Conservation (phyloP, 1,140 invertebrate genomes). For the Archegozetes longisetosus region DNA sequence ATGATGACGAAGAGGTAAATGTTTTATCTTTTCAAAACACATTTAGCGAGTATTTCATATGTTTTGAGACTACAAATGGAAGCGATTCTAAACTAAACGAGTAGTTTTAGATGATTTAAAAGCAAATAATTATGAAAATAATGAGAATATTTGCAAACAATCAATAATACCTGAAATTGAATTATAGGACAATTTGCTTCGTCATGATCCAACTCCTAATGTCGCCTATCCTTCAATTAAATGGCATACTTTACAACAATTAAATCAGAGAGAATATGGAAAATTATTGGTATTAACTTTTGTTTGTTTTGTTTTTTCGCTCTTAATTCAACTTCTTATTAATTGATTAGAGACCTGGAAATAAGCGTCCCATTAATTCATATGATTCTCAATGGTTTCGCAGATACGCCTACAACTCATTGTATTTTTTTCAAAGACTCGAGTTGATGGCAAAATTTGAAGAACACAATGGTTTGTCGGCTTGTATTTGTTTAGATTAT, state of each 20-base stretch:
- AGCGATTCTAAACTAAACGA: too few relatives aligned
- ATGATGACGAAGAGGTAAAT: background rate
- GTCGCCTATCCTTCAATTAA: background rate
- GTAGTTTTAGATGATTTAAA: too few relatives aligned
- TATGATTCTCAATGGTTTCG: background rate
- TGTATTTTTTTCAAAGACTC: conserved; percentile 6
- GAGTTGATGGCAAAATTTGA: background rate
- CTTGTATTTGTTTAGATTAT: too few relatives aligned
- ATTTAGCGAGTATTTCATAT: too few relatives aligned
- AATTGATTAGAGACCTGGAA: background rate
- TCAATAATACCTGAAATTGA: too few relatives aligned
- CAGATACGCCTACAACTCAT: background rate
- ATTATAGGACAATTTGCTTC: background rate
- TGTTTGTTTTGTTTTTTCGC: background rate
- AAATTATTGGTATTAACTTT: background rate
- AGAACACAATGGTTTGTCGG: background rate
- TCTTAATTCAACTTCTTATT: background rate
- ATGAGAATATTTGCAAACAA: too few relatives aligned
- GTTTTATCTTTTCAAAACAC: too few relatives aligned
- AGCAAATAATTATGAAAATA: too few relatives aligned
- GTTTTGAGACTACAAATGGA: too few relatives aligned
- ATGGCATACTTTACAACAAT: background rate
- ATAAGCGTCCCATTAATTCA: background rate
- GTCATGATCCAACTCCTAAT: conserved; percentile 1
- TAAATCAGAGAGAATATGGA: background rate